Evolutionary conservation across 2,888 invertebrate species (phyloP).

Genomic region (Acleris holmiana): DNA sequence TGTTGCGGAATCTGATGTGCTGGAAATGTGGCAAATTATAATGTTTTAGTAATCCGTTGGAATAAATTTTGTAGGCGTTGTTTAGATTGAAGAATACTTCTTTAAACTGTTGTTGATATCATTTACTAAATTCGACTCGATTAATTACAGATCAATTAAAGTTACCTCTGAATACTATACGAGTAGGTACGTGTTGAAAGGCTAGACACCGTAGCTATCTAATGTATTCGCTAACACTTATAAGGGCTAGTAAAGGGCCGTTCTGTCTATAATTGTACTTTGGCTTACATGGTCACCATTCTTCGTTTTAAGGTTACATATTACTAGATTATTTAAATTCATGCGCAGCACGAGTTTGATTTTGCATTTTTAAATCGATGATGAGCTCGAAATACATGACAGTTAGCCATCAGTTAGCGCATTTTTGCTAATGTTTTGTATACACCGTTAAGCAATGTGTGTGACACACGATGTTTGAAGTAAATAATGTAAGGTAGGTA

Average conservation of each 20-base stretch:
- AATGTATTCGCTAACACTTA: conserved; percentile 1
- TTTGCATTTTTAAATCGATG: not conserved
- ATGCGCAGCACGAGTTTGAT: not conserved
- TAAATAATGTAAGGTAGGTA: not conserved
- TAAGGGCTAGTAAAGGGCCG: conserved; percentile 4
- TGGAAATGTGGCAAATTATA: conserved; percentile 12
- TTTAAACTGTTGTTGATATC: too few species aligned
- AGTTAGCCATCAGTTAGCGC: too few species aligned
- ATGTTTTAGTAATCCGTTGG: too few species aligned
- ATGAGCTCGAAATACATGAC: not conserved
- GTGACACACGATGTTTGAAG: too few species aligned
- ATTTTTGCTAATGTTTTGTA: too few species aligned
- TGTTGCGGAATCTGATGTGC: conserved; percentile 17
- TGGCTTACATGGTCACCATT: conserved; percentile 14
- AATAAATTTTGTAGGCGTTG: too few species aligned
- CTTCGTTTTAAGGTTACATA: conserved; percentile 9
- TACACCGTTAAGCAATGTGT: too few species aligned
- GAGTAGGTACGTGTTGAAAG: not conserved
- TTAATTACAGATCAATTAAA: not conserved
- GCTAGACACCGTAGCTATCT: not conserved
- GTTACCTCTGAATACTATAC: not conserved
- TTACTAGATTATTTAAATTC: conserved; percentile 24
- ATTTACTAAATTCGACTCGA: too few species aligned
- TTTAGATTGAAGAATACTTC: too few species aligned
- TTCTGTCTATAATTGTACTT: conserved; percentile 12